Percentiles rank a stretch among this genome's conserved stretches.
These are phyloP conservation scores for Nephotettix cincticeps DNA, from an alignment of 1,140 invertebrate species.

Conservation along the genomic window DNA sequence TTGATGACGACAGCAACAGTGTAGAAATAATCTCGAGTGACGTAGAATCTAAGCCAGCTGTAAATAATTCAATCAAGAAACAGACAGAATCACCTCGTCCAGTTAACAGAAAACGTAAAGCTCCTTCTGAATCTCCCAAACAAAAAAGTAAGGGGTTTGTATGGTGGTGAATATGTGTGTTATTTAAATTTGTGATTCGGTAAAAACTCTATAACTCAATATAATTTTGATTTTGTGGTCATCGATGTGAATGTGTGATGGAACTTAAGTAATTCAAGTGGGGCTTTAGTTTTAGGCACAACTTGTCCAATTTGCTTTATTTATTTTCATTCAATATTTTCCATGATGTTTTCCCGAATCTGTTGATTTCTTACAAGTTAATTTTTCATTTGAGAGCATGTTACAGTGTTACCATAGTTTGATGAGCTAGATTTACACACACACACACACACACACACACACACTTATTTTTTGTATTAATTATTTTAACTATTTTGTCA, in stretches of 20 bases:
- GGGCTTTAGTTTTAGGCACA: not conserved
- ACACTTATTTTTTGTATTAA: too few relatives aligned
- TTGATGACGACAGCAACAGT: conserved; percentile 13
- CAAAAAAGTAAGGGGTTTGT: not conserved
- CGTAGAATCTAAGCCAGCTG: not conserved
- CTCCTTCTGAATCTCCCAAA: conserved; percentile 2
- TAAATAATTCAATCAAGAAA: not conserved
- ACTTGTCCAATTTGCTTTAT: not conserved
- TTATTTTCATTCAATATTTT: not conserved
- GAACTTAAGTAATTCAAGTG: not conserved
- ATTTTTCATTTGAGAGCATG: too few relatives aligned
- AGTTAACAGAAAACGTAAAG: not conserved
- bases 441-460: too few relatives aligned
- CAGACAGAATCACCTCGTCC: not conserved
- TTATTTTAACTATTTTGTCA: too few relatives aligned
- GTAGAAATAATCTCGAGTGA: not conserved
- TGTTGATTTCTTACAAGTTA: too few relatives aligned
- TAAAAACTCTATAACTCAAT: not conserved
- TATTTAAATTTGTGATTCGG: not conserved
- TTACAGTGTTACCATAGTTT: too few relatives aligned
- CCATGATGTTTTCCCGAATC: too few relatives aligned
- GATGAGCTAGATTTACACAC: too few relatives aligned
- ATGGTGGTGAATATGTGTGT: not conserved
- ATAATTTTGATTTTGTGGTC: not conserved
- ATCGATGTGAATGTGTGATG: not conserved